Evolutionary conservation across 2,797 vertebrate genomes (phyloP).

Genomic region (Neomorphus geoffroyi): DNA sequence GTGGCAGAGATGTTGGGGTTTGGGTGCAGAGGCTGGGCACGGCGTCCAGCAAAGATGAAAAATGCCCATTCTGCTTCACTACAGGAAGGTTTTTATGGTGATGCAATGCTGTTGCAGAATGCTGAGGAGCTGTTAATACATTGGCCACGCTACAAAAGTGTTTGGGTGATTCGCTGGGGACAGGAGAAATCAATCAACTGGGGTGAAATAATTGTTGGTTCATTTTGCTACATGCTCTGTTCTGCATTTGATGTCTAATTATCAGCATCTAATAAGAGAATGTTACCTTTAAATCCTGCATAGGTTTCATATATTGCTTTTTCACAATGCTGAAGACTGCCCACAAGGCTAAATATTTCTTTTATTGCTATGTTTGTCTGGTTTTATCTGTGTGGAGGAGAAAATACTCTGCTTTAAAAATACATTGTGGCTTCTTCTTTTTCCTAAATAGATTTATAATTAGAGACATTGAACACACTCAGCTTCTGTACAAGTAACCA

Average conservation of each 20-base stretch:
- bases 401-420: slow-evolving; percentile 30
- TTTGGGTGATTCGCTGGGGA: slow-evolving; percentile 60
- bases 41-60: neutral
- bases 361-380: neutral
- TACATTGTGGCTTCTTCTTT: slow-evolving; percentile 14
- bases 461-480: slow-evolving; percentile 6
- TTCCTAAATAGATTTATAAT: slow-evolving; percentile 46
- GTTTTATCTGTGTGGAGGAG: neutral
- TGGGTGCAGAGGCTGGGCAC: neutral
- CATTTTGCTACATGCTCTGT: slow-evolving; percentile 44
- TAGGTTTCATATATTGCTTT: neutral
- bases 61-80: neutral
- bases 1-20: neutral
- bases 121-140: neutral
- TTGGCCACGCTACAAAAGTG: slow-evolving; percentile 54
- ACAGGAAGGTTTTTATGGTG: neutral
- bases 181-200: slow-evolving; percentile 39
- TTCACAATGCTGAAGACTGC: neutral
- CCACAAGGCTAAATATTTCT: neutral
- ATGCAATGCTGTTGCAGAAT: neutral
- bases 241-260: slow-evolving; percentile 72
- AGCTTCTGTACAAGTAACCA: neutral
- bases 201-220: slow-evolving; percentile 65
- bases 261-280: slow-evolving; percentile 60
- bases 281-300: slow-evolving; percentile 55